Evolutionary conservation across 2,888 invertebrate species (phyloP).

Genomic region (Drosophila pegasa): DNA sequence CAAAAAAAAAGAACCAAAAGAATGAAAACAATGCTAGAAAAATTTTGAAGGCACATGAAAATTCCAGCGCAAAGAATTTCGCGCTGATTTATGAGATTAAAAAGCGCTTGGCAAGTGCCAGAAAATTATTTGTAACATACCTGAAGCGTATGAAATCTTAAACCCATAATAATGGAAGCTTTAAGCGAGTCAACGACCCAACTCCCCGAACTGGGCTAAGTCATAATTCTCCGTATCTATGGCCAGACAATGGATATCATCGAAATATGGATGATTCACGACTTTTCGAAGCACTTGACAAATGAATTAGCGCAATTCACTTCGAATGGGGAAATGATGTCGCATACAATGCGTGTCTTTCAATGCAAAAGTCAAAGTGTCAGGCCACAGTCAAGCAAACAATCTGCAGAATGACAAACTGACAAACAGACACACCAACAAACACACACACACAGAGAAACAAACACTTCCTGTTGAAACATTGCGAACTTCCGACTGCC

Average conservation of each 20-base stretch:
- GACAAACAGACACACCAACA: slow-evolving; percentile 37
- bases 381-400: slow-evolving; percentile 73
- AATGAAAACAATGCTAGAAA: slow-evolving; percentile 58
- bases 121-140: slow-evolving; percentile 13
- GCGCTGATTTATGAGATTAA: slow-evolving; percentile 72
- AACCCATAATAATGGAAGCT: slow-evolving; percentile 17
- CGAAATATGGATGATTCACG: slow-evolving; percentile 69
- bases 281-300: slow-evolving; percentile 67
- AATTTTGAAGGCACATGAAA: slow-evolving; percentile 42
- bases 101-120: slow-evolving; percentile 14
- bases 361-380: slow-evolving; percentile 80
- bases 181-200: slow-evolving; percentile 42
- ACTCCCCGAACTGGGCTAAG: slow-evolving; percentile 13
- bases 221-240: slow-evolving; percentile 23
- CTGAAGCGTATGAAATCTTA: background rate
- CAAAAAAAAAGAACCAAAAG: slow-evolving; percentile 36
- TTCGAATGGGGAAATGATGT: slow-evolving; percentile 47
- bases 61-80: slow-evolving; percentile 71
- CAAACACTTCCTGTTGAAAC: slow-evolving; percentile 77
- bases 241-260: slow-evolving; percentile 39
- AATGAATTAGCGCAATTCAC: slow-evolving; percentile 77
- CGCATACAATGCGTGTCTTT: slow-evolving; percentile 74
- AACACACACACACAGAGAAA: slow-evolving; percentile 58
- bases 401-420: slow-evolving; percentile 50
- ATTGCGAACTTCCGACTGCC: slow-evolving; percentile 79